Evolutionary conservation across 2,888 invertebrate genomes (phyloP), one percentile per base, ranked within the genome.

Genomic region (Gryllus longicercus): DNA sequence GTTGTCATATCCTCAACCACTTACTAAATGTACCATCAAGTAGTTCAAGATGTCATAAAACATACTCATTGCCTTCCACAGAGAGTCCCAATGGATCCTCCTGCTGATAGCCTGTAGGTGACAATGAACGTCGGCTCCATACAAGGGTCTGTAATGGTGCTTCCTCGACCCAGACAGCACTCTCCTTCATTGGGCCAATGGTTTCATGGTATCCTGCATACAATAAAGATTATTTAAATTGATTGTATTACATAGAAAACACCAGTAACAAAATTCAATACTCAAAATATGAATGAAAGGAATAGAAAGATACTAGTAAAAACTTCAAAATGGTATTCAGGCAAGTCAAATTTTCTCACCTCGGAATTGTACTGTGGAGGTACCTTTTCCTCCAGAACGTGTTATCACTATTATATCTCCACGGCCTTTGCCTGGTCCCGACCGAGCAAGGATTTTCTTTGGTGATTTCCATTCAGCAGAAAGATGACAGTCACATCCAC

Each of bases 151-250:
- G 94, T 1, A 95, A 91, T 1, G 95, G 94, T 0, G 96, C 93
- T 88, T 99, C 99, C 87, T 99, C 98, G 1, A 99, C 96, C 99
- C 99, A 99, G 5, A 99, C 97, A 11, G 98, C 97, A 84, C 97
- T 97, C 86, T 99, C 99, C 86, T 99, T 98, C 83, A 98, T 92
- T 0, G 98, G 98, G 0, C 96, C 96, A 85, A 96, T 93, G 14
- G 96, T 92, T 87, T 96, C 95, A 87, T 95, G 93, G 85, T 94
- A 95, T 0, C 95, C 94, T 89, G 25, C 16, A 77, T 0, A 74
- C n/a, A 74, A 10, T 21, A 21, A 2, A 11, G 2, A 21, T 16
- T 74, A 74, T 74, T 74, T 21, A 74, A 74, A 74, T 74, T n/a
- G 8, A 18, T 1, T 21, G 4, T 10, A 21, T 74, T n/a, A 74